These are phyloP conservation scores for Lepisosteus oculatus DNA, from an alignment of 2,113 vertebrate species.

Conservation along the genomic window DNA sequence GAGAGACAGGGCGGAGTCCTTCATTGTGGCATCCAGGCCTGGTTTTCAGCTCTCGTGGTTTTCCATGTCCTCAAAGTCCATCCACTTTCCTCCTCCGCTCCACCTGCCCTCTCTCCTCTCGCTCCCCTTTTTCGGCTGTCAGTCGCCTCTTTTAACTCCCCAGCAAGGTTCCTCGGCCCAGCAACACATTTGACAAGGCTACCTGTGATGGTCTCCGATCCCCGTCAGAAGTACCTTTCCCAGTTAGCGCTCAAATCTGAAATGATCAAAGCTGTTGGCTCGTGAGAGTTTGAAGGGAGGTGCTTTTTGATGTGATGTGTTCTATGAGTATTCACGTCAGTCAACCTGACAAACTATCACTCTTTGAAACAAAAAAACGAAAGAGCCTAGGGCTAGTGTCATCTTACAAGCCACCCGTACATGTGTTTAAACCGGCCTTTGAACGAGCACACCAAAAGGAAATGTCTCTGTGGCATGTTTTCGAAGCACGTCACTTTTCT, in stretches of 20 bases:
- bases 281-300: neutral
- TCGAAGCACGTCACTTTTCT: neutral
- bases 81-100: neutral
- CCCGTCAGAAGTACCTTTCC: neutral
- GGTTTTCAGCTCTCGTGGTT: neutral
- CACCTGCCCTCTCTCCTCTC: neutral
- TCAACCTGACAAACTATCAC: neutral
- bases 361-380: neutral
- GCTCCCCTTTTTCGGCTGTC: neutral
- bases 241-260: neutral
- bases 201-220: neutral
- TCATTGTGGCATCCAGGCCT: slow-evolving; percentile 33
- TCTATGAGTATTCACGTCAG: neutral
- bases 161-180: neutral
- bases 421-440: neutral
- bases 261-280: neutral
- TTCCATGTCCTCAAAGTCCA: neutral
- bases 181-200: neutral
- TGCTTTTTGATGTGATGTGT: neutral
- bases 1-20: slow-evolving; percentile 63
- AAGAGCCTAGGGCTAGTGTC: neutral
- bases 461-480: too few species aligned
- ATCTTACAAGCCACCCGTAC: neutral
- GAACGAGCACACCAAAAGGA: neutral
- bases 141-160: neutral